These are phyloP conservation scores for Pristis pectinata DNA, from an alignment of 2,797 vertebrate genomes.

Conservation along the genomic window DNA sequence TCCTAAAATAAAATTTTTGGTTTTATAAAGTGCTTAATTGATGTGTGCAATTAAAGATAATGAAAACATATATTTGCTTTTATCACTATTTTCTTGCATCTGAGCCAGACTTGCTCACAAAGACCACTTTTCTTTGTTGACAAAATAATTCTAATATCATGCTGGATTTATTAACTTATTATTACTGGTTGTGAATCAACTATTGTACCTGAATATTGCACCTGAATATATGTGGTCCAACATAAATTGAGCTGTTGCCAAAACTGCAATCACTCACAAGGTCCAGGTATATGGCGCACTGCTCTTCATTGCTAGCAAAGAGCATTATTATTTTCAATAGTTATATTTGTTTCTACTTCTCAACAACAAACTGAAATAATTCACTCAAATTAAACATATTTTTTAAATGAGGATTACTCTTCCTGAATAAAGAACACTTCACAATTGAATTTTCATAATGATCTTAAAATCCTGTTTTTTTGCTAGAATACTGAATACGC, in stretches of 20 bases:
- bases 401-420: neutral
- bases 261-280: neutral
- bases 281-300: neutral
- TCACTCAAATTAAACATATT: neutral
- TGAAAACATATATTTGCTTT: neutral
- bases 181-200: slow-evolving; percentile 2
- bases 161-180: neutral
- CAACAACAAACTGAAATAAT: neutral
- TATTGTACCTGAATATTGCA: neutral
- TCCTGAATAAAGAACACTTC: neutral
- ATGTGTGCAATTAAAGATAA: neutral
- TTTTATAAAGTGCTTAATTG: neutral
- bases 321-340: neutral
- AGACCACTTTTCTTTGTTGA: neutral
- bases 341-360: neutral
- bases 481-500: neutral
- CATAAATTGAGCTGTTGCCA: neutral
- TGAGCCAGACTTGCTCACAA: neutral
- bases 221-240: neutral
- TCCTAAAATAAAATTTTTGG: neutral
- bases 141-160: neutral
- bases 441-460: neutral
- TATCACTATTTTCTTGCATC: neutral
- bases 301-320: neutral
- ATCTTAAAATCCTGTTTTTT: neutral